Base-by-base conservation (phyloP, 2,888 invertebrate genomes). In the Ochropacha duplaris region DNA sequence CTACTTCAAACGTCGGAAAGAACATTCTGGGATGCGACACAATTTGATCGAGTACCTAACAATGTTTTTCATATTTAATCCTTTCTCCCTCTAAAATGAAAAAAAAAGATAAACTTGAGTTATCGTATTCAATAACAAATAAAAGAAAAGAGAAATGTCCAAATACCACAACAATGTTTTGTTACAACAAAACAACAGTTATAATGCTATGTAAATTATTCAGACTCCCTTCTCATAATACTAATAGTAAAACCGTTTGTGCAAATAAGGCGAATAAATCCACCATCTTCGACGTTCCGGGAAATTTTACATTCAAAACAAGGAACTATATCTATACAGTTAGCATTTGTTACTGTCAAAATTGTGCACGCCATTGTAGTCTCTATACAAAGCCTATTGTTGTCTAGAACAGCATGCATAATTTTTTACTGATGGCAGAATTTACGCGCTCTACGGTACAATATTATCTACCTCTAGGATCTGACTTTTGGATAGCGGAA, bases 191-290 rank as follows among this genome's bases (percentile, higher is more conserved):
- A 54, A 54, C 50, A 55, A 55, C 55, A 54, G 52, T 55, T 55
- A 55, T 57, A 63, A 69, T 63, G 58, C 36, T 61, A 65, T 64
- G 63, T 64, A 68, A 71, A 68, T 71, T 69, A 68, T 74, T 71
- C 62, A 58, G 49, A 57, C 52, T 52, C 55, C 28, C 52, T 54
- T 19, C 9, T 11, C 12, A 22, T 14, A 56, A 36, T 24, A 16
- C 28, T 44, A 52, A 52, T 52, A 52, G 34, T 52, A 52, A 26
- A 52, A 34, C 31, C 50, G 16, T 51, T 51, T 52, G 31, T 19
- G 19, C 31, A 52, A 52, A 52, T 34, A 19, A 31, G 22, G 9
- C 59, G 56, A 60, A 59, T 55, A 55, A 51, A 60, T 61, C 61
- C 56, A 54, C 58, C 50, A 58, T 50, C 49, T 63, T 55, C 39